Conservation (phyloP, 2,113 vertebrate species). For the Upupa epops region DNA sequence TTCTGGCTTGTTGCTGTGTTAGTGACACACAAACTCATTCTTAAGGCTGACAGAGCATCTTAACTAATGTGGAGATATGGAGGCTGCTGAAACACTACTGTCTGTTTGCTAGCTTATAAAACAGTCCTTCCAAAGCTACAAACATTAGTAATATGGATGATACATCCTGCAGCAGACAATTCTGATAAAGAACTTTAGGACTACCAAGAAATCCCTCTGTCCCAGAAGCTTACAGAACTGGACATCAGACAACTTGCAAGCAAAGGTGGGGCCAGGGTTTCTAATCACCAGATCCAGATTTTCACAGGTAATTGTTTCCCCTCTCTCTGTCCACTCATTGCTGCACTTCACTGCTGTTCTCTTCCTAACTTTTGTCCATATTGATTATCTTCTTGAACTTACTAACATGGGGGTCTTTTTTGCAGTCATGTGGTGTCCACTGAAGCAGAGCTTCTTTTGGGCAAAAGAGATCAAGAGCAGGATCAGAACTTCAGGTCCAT, state of each 20-base stretch:
- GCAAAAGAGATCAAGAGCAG: background rate
- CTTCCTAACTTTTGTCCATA: background rate
- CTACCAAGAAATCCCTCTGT: background rate
- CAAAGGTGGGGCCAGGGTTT: background rate
- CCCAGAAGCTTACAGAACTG: background rate
- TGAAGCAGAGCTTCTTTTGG: background rate
- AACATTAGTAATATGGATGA: background rate
- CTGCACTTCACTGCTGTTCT: background rate
- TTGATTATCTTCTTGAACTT: background rate
- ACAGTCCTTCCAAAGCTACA: background rate
- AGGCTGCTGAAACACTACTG: background rate
- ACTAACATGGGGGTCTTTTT: background rate
- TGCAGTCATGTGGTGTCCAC: background rate
- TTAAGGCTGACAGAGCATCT: background rate
- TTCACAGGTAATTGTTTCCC: background rate
- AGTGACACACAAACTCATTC: slow-evolving; percentile 31
- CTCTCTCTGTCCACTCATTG: background rate
- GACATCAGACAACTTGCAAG: background rate
- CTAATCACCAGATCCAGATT: background rate
- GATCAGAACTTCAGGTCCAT: background rate
- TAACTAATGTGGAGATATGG: background rate
- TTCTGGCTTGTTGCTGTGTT: background rate
- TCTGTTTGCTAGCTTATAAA: slow-evolving; percentile 24
- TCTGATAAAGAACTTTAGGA: slow-evolving; percentile 10
- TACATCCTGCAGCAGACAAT: background rate